A percentile compares a stretch with the other conserved stretches of the same genome.
Evolutionary conservation across 2,888 invertebrate species (phyloP).

Genomic region (Epiblema foenella): DNA sequence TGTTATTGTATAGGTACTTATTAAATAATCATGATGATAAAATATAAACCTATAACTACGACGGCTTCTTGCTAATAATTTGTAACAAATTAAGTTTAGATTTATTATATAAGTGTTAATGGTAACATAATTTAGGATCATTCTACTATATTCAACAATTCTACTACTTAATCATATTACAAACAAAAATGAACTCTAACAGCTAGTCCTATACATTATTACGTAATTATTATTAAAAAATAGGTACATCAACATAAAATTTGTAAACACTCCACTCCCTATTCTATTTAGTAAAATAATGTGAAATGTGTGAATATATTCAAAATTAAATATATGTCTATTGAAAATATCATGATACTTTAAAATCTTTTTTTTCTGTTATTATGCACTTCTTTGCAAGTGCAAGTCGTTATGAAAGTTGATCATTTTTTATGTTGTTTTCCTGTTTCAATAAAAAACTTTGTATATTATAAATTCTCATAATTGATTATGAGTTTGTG

Average conservation of each 20-base stretch:
- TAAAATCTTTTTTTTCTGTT: background rate
- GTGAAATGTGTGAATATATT: slow-evolving; percentile 24
- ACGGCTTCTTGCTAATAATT: background rate
- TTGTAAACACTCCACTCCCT: background rate
- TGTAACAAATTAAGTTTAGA: background rate
- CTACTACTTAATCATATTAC: background rate
- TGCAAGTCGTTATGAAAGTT: too few species aligned
- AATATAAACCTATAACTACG: background rate
- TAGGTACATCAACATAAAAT: slow-evolving; percentile 5
- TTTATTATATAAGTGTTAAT: background rate
- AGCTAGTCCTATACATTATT: slow-evolving; percentile 4
- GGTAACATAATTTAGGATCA: background rate
- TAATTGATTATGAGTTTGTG: too few species aligned
- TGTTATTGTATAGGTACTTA: background rate
- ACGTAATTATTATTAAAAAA: background rate
- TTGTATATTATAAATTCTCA: too few species aligned
- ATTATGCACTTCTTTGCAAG: too few species aligned
- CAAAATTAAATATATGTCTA: background rate
- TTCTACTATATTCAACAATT: background rate
- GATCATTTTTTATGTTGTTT: too few species aligned
- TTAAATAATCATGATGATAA: background rate
- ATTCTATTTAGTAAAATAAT: slow-evolving; percentile 23
- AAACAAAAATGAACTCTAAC: background rate
- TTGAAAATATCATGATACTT: background rate
- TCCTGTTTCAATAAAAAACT: too few species aligned